Percentiles rank a stretch among this genome's conserved stretches.
Conservation (phyloP, 2,888 invertebrate species). For the Dione juno region DNA sequence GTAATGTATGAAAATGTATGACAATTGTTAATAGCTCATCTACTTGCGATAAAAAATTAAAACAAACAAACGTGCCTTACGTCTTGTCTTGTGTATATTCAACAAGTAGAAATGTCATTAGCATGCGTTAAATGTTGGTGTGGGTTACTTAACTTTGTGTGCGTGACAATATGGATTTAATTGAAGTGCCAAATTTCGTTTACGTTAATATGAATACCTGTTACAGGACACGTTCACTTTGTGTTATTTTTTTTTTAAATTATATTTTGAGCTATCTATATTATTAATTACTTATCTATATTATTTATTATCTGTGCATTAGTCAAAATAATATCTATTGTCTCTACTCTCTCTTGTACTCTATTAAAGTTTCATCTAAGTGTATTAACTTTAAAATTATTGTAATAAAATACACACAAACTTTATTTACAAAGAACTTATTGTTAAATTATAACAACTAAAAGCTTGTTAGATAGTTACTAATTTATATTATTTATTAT, state of each 20-base stretch:
- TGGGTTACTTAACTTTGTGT: background rate
- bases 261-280: too few relatives aligned
- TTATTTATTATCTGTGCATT: too few relatives aligned
- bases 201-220: background rate
- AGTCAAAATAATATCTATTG: too few relatives aligned
- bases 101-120: background rate
- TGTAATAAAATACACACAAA: background rate
- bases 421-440: too few relatives aligned
- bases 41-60: slow-evolving; percentile 3
- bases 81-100: background rate
- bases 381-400: too few relatives aligned
- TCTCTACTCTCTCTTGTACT: too few relatives aligned
- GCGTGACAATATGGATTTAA: slow-evolving; percentile 1
- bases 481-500: too few relatives aligned
- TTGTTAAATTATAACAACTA: too few relatives aligned
- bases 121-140: background rate
- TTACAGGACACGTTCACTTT: background rate
- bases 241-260: background rate
- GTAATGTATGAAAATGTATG: slow-evolving; percentile 3
- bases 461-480: too few relatives aligned
- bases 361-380: too few relatives aligned
- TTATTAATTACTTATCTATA: too few relatives aligned
- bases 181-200: background rate
- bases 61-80: background rate
- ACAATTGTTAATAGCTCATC: background rate